Base-by-base conservation (phyloP, 2,113 vertebrate species). In the Nibea albiflora region DNA sequence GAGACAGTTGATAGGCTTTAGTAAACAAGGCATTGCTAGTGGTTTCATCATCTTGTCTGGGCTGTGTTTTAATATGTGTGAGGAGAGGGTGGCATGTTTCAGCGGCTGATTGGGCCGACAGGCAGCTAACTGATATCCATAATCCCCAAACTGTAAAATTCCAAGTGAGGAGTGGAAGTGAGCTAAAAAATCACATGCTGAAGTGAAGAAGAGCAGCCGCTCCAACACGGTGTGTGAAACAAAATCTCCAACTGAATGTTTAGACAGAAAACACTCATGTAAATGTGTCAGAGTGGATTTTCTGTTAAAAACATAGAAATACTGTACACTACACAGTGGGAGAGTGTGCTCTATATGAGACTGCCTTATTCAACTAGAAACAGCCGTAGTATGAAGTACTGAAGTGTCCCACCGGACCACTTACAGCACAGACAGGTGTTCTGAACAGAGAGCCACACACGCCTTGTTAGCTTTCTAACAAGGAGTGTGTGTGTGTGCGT, bases 1-100 rank as follows among this genome's bases (percentile, higher is more conserved):
- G 71, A 86, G 54, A 81, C 54, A 75, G 84, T 63, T 42, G 84
- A 71, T 62, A 57, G 54, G 60, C 60, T 83, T 74, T 56, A 80
- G 88, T 85, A 90, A 90, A 91, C 81, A 90, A 85, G 75, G 39
- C 49, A 56, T 93, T 93, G 88, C 92, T 64, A 11, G 4, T 57
- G 65, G 83, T 93, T 93, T 91, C 92, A 93, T 93, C 90, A 92
- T 81, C 57, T 64, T 15, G 62, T 76, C 65, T 80, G 71, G 22
- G 73, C 61, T 56, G 31, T 60, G 64, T 22, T 66, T 83, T 63
- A 39, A 60, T 56, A 54, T 62, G 64, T 62, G 80, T 46, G 76
- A 77, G 62, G 46, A 80, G 66, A 60, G 49, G 50, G 47, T 44
- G 76, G 54, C 15, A 57, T 66, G 63, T 73, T 80, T 80, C 50